phyloP scores from a whole-genome alignment of 1,140 invertebrate species.

The Drosophila lacertosa region DNA sequence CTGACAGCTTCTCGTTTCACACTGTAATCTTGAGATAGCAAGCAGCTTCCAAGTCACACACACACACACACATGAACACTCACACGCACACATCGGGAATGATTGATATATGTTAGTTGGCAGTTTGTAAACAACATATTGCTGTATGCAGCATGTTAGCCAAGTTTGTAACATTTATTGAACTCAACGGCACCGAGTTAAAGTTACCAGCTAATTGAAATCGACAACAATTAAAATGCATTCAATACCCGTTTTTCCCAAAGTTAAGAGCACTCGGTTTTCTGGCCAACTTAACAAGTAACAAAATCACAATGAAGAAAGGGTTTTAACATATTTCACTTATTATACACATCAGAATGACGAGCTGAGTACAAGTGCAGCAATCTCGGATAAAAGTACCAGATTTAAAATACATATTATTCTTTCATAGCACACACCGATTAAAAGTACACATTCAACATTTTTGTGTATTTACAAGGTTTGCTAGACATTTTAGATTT shows the following conservation, averaged over 20 bases:
- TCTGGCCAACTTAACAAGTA: background rate
- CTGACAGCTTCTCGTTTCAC: constrained; percentile 61
- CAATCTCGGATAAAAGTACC: too few relatives aligned
- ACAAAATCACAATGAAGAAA: too few relatives aligned
- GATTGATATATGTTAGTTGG: constrained; percentile 5
- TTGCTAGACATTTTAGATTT: too few relatives aligned
- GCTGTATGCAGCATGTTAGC: background rate
- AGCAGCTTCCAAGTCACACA: constrained; percentile 11
- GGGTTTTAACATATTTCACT: too few relatives aligned
- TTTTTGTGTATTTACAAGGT: too few relatives aligned
- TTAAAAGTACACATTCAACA: too few relatives aligned
- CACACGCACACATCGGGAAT: background rate
- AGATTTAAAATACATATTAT: too few relatives aligned
- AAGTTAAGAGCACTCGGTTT: background rate
- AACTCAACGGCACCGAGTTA: background rate
- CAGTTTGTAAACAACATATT: background rate
- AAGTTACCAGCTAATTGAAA: constrained; percentile 5
- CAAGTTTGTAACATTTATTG: background rate
- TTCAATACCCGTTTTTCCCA: background rate
- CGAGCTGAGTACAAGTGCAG: too few relatives aligned
- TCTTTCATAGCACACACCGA: too few relatives aligned
- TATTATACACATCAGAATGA: too few relatives aligned
- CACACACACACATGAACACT: background rate
- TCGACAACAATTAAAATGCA: background rate
- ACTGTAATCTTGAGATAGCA: constrained; percentile 23